Base-by-base conservation (phyloP, 2,113 vertebrate species). In the Tor tambroides region DNA sequence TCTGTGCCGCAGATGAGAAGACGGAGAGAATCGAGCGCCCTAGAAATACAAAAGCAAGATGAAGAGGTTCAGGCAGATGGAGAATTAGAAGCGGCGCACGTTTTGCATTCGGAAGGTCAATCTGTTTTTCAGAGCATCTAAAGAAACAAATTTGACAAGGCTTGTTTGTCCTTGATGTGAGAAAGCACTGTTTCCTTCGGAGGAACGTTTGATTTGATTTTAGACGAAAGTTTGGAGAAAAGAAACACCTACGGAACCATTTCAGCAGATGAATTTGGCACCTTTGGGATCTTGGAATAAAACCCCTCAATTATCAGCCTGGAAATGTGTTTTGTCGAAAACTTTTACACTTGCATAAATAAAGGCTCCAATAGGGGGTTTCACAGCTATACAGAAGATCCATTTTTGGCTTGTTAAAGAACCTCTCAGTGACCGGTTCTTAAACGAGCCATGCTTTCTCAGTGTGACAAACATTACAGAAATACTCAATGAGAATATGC, bases 1-100 rank as follows among this genome's bases (percentile, higher is more conserved):
- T n/a, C n/a, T n/a, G n/a, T n/a, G 4, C 65, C 86, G 80, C 89
- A 86, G 77, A 86, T 85, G 86, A 90, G 88, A 87, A 71, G 80
- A 90, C 74, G 86, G 71, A 86, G 56, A 56, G 83, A 86, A 85
- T 76, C 76, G 8, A 88, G 88, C 51, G 86, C 83, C 84, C 86
- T 65, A 54, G 85, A 83, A 72, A 80, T 1, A 72, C 69, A 88
- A 85, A 84, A 90, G 86, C 90, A 84, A 51, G 80, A 85, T 83
- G 71, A 86, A 75, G 75, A 86, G 88, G 32, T 72, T 11, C 10
- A 41, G 69, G 19, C n/a, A n/a, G n/a, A n/a, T n/a, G n/a, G n/a
- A n/a, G n/a, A n/a, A n/a, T n/a, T n/a, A n/a, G n/a, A 84, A 86
- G 84, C 88, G 71, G n/a, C n/a, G n/a, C n/a, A n/a, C n/a, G n/a